Conservation (phyloP, 2,888 invertebrate genomes). For the Himalopsyche anomala region DNA sequence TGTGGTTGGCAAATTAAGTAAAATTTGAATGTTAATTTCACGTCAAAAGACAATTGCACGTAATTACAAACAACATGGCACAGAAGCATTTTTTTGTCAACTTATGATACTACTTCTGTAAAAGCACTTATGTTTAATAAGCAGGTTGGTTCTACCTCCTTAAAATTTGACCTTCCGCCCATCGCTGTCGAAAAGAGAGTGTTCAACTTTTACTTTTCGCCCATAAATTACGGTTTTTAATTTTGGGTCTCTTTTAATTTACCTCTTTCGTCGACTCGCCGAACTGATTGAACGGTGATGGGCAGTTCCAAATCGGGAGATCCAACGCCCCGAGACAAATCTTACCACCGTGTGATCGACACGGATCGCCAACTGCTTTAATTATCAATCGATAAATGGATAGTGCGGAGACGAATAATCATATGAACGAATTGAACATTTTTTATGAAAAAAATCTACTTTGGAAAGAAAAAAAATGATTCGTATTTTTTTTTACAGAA, state of each 20-base stretch:
- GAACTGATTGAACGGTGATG: background rate
- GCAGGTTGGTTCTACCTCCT: background rate
- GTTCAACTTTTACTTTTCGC: constrained; percentile 50
- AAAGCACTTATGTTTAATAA: constrained; percentile 7
- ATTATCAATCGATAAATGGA: no score
- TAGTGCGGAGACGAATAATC: no score
- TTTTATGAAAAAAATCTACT: no score
- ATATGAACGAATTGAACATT: no score
- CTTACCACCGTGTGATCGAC: background rate
- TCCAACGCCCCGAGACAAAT: background rate
- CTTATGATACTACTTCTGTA: background rate
- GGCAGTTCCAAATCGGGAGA: constrained; percentile 13
- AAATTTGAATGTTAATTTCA: no score
- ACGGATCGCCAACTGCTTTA: no score
- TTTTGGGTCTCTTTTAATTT: constrained; percentile 41
- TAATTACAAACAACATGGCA: no score
- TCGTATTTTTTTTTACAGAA: no score
- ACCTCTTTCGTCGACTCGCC: background rate
- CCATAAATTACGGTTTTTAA: constrained; percentile 41
- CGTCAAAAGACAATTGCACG: no score
- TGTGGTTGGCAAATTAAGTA: no score
- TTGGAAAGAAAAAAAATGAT: no score
- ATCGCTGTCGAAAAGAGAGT: background rate
- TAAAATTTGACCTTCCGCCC: background rate
- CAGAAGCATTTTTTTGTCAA: no score